Percentiles rank a stretch among this genome's conserved stretches.
phyloP scores from a whole-genome alignment of 2,797 vertebrate genomes.

The Psittacula derbiana region DNA sequence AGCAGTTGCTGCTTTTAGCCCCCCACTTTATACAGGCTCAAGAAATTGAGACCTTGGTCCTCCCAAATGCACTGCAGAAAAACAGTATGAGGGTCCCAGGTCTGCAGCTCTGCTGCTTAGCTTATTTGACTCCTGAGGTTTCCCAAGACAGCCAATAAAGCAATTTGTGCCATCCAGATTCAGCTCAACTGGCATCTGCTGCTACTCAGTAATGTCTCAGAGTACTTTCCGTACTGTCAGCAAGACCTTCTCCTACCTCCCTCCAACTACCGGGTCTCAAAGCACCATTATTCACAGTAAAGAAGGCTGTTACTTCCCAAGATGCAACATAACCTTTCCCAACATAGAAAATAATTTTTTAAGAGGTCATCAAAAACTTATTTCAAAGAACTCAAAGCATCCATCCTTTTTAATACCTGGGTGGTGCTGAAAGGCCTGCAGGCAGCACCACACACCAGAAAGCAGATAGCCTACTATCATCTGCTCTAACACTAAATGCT shows the following conservation, averaged over 20 bases:
- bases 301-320: neutral
- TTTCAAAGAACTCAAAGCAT: neutral
- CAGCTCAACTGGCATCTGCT: neutral
- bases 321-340: neutral
- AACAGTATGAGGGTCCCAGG: neutral
- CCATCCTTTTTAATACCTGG: neutral
- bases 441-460: neutral
- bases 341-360: neutral
- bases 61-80: neutral
- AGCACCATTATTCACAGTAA: neutral
- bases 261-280: neutral
- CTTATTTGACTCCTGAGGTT: neutral
- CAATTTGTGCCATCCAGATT: neutral
- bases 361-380: neutral
- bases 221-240: neutral
- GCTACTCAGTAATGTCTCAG: neutral
- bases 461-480: neutral
- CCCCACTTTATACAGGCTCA: neutral
- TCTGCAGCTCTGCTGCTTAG: neutral
- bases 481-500: neutral
- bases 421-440: neutral
- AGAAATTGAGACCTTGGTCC: accelerated
- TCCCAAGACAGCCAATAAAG: neutral
- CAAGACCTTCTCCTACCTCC: neutral
- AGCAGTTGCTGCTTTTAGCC: neutral